A percentile compares a stretch with the other conserved stretches of the same genome.
Conservation (phyloP, 2,113 vertebrate genomes). For the Antennarius striatus region DNA sequence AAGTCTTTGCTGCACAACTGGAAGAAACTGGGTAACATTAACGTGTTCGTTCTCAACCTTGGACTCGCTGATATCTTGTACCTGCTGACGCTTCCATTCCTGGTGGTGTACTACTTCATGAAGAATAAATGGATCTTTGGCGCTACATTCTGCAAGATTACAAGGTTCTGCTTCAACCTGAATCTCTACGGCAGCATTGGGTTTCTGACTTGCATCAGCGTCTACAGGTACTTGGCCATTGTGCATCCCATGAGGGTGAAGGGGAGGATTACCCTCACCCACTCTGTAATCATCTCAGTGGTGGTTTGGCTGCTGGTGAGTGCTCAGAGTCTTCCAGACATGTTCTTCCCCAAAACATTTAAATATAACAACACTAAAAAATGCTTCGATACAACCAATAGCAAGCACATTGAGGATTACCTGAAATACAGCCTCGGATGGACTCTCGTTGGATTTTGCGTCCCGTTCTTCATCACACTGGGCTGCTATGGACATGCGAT, state of each 20-base stretch:
- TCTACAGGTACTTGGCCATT: conserved; percentile 85
- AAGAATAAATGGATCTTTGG: conserved; percentile 78
- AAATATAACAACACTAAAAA: rapidly evolving
- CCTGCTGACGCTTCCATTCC: conserved; percentile 81
- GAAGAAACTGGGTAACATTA: conserved; percentile 56
- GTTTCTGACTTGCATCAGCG: conserved; percentile 86
- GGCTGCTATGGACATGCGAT: conserved; percentile 82
- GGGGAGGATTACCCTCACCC: conserved; percentile 68
- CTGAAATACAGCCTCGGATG: conserved; percentile 70
- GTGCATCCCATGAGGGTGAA: conserved; percentile 79
- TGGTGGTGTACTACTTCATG: conserved; percentile 75
- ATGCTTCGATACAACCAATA: conserved; percentile 73
- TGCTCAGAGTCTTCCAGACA: conserved; percentile 74
- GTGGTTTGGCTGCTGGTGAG: conserved; percentile 78
- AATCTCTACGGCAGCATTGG: conserved; percentile 86
- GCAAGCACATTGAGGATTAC: conserved; percentile 38
- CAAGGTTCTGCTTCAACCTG: conserved; percentile 81
- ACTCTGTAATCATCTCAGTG: conserved; percentile 43
- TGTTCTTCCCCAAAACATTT: conserved; percentile 69
- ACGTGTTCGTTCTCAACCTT: conserved; percentile 80
- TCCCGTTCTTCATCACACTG: conserved; percentile 79
- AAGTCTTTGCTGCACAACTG: conserved; percentile 59
- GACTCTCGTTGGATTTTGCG: conserved; percentile 75
- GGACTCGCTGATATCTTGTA: conserved; percentile 83
- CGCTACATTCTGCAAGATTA: conserved; percentile 76